Conservation (phyloP, 2,797 vertebrate genomes). For the Phoeniculus purpureus region DNA sequence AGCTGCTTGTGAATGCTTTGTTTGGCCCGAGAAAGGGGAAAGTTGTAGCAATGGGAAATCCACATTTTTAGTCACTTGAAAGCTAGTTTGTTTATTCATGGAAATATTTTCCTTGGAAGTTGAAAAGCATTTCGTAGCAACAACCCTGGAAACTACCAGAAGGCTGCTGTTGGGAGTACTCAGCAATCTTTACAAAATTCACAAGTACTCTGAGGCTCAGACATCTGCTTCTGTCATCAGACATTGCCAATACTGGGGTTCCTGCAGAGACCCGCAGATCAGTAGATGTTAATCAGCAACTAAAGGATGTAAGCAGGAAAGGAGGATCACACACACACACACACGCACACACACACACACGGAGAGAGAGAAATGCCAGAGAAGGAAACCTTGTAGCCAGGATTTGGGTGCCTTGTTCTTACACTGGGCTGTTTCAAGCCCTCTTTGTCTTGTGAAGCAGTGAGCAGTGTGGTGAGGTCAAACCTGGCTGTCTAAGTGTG, state of each 20-base stretch:
- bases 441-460: neutral
- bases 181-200: conserved; percentile 19
- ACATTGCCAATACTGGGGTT: neutral
- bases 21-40: conserved; percentile 47
- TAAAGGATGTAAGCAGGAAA: neutral
- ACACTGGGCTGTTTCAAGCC: neutral
- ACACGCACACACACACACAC: neutral
- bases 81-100: conserved; percentile 35
- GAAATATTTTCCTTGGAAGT: conserved; percentile 56
- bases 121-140: conserved; percentile 24
- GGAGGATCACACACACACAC: neutral
- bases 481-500: neutral
- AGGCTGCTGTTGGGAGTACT: conserved; percentile 32
- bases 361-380: neutral
- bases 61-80: conserved; percentile 25
- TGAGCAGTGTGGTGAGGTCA: neutral
- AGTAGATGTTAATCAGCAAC: neutral
- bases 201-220: conserved; percentile 9
- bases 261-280: neutral
- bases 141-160: conserved; percentile 15
- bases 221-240: conserved; percentile 23
- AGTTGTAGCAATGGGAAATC: conserved; percentile 36
- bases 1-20: conserved; percentile 17
- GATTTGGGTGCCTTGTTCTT: neutral
- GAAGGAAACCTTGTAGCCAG: neutral